These are phyloP conservation scores for Bagarius yarrelli DNA, from an alignment of 2,113 vertebrate genomes.

Conservation along the genomic window DNA sequence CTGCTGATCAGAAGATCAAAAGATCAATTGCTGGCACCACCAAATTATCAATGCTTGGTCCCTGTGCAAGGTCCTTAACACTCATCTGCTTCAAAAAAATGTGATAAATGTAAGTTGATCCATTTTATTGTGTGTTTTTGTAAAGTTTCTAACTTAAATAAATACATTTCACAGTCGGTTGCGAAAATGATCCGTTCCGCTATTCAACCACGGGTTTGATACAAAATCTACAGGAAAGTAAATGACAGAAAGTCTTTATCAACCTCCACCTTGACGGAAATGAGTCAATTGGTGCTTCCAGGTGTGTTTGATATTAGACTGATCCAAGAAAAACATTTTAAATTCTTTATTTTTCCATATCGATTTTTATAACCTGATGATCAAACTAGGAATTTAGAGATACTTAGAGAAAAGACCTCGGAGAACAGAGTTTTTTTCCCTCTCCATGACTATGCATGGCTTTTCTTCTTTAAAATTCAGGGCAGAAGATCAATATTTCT, in stretches of 20 bases:
- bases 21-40: too few species aligned
- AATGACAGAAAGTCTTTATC: constrained; percentile 34
- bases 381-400: background rate
- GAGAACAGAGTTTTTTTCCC: background rate
- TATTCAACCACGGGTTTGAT: constrained; percentile 4
- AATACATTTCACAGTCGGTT: too few species aligned
- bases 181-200: constrained; percentile 6
- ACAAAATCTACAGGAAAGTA: background rate
- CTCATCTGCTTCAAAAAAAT: too few species aligned
- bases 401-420: background rate
- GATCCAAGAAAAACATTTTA: background rate
- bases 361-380: constrained; percentile 14
- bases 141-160: too few species aligned
- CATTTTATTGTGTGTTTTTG: too few species aligned
- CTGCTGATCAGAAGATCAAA: too few species aligned
- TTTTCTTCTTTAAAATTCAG: constrained; percentile 13
- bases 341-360: background rate
- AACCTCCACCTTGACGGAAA: background rate
- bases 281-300: background rate
- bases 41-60: too few species aligned
- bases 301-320: background rate
- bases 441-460: background rate
- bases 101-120: too few species aligned
- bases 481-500: constrained; percentile 23
- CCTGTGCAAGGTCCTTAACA: too few species aligned